A percentile compares a stretch with the other conserved stretches of the same genome.
phyloP scores from a whole-genome alignment of 1,140 invertebrate species.

The Lordiphosa mommai region DNA sequence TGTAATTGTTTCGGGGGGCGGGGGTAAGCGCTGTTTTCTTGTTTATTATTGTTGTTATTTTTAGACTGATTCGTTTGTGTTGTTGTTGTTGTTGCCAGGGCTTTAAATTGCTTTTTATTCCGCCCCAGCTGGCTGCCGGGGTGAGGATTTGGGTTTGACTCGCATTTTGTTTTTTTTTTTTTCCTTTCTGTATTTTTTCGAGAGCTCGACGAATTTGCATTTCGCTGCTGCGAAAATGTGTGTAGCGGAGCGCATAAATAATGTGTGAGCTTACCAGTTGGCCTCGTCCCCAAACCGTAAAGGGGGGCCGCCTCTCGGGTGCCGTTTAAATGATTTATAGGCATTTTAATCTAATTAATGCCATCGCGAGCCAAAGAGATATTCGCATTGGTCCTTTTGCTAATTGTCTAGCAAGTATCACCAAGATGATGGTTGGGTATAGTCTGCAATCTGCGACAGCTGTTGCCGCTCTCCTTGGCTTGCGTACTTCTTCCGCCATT shows the following conservation, averaged over 20 bases:
- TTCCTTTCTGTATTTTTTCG: constrained; percentile 9
- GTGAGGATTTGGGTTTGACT: constrained; percentile 8
- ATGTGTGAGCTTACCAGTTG: constrained; percentile 65
- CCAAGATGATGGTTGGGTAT: not conserved
- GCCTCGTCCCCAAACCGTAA: constrained; percentile 15
- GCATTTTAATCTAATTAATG: constrained; percentile 71
- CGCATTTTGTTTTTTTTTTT: not conserved
- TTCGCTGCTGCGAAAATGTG: constrained; percentile 57
- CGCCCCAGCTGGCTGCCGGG: not conserved
- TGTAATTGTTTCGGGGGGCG: constrained; percentile 65
- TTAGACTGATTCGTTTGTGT: constrained; percentile 49
- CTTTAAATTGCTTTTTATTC: constrained; percentile 57
- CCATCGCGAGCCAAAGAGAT: constrained; percentile 31
- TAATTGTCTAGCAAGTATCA: constrained; percentile 50
- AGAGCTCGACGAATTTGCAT: constrained; percentile 54
- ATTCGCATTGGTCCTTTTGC: constrained; percentile 21
- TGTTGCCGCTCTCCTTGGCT: constrained; percentile 15
- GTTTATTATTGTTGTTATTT: constrained; percentile 46
- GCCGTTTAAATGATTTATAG: constrained; percentile 70
- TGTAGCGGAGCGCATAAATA: constrained; percentile 68
- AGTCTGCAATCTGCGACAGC: constrained; percentile 4
- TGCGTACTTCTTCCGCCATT: constrained; percentile 35
- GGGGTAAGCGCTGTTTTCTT: constrained; percentile 14
- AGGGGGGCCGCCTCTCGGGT: constrained; percentile 29
- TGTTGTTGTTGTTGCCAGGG: constrained; percentile 8